Base-by-base conservation (phyloP, 2,888 invertebrate genomes). In the Candidula unifasciata region DNA sequence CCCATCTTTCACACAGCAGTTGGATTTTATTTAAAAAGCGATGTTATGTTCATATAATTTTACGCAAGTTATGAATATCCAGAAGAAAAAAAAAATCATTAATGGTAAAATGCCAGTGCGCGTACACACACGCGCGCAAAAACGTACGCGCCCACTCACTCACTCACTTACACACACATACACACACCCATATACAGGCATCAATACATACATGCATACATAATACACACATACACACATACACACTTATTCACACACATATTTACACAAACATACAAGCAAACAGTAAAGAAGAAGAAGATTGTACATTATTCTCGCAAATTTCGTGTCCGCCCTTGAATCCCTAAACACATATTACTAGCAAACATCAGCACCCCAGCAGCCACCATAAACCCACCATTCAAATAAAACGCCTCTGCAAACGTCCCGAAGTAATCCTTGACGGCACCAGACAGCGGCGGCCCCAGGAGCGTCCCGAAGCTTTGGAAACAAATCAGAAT, bases 401-500 rank as follows among this genome's bases (percentile, higher is more conserved):
- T 84, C 33, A 88, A 76, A 69, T 84, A 88, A 74, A 89, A 88
- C 6, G 86, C 86, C 54, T 85, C 83, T 27, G 83, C 79, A 74
- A 85, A 89, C 1, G 78, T 66, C 5, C 86, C 87, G 74, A 83
- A 87, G 0, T 74, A 60, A 76, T 89, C 89, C 60, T 81, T 86
- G 27, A 89, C 74, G 5, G 60, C 57, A 90, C 91, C 91, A 83
- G 90, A 88, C 21, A 92, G 52, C 18, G 90, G 90, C 30, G 90
- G 90, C 24, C 91, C 91, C 33, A 90, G 82, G 13, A 90, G 81
- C 33, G 88, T 87, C 16, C 90, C 90, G 16, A 91, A 10, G 33
- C 91, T 90, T 81, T 92, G 91, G 76, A 91, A 92, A 77, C 87
- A 84, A 21, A 90, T 87, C 64, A 90, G 71, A 35, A 91, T 66